Percentiles rank a stretch among this genome's conserved stretches.
phyloP scores from a whole-genome alignment of 2,113 vertebrate genomes.

The Rissa tridactyla region DNA sequence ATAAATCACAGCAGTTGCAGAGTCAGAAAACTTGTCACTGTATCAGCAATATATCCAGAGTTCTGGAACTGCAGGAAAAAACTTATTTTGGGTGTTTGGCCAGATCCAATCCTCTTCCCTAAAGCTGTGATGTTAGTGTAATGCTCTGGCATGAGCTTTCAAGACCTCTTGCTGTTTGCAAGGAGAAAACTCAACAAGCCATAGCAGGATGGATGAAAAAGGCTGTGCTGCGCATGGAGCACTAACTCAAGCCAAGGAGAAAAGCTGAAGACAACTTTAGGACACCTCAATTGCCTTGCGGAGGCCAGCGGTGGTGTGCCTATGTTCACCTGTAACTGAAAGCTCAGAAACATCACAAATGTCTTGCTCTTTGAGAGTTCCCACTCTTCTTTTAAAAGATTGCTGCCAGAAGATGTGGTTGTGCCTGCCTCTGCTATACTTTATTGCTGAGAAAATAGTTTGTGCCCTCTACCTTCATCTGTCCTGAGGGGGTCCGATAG shows the following conservation, averaged over 20 bases:
- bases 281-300: accelerated
- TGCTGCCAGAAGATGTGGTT: not conserved
- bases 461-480: not conserved
- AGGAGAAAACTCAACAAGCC: not conserved
- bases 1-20: not conserved
- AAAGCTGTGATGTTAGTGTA: not conserved
- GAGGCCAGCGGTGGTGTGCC: not conserved
- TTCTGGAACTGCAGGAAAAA: not conserved
- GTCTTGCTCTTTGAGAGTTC: not conserved
- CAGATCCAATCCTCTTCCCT: not conserved
- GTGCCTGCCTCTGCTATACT: not conserved
- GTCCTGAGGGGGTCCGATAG: not conserved
- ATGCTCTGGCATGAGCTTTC: not conserved
- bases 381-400: not conserved
- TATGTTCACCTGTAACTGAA: not conserved
- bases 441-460: not conserved
- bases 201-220: not conserved
- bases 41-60: not conserved
- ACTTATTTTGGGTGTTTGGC: not conserved
- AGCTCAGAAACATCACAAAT: not conserved
- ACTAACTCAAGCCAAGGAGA: not conserved
- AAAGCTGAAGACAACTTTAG: not conserved
- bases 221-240: not conserved
- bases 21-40: not conserved
- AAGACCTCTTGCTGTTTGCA: not conserved